phyloP scores from a whole-genome alignment of 2,797 vertebrate species.

The Squalus acanthias region DNA sequence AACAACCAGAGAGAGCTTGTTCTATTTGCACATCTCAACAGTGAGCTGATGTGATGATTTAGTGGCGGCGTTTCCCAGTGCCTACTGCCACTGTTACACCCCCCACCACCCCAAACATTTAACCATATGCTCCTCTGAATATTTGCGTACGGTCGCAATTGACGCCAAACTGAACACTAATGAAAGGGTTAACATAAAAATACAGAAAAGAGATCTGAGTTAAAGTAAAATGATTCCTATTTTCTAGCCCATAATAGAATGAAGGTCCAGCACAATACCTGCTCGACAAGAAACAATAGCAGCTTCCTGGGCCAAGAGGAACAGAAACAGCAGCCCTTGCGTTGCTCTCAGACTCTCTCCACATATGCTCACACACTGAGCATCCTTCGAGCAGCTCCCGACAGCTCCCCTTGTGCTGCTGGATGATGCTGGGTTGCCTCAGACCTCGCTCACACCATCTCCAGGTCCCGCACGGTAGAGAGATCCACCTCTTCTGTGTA shows the following conservation, averaged over 20 bases:
- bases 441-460: neutral
- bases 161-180: neutral
- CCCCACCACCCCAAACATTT: neutral
- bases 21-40: neutral
- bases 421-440: neutral
- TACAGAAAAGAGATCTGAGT: neutral
- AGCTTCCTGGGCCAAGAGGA: neutral
- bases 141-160: neutral
- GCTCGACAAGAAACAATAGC: slow-evolving; percentile 1
- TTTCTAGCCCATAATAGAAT: neutral
- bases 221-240: neutral
- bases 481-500: neutral
- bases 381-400: neutral
- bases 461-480: neutral
- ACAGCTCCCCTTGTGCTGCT: neutral
- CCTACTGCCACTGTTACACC: too few species aligned
- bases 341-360: neutral
- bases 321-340: too few species aligned
- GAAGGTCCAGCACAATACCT: neutral
- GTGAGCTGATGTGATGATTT: neutral
- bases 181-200: neutral
- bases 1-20: neutral
- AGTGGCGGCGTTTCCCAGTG: too few species aligned
- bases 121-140: neutral
- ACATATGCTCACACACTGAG: neutral